Base-by-base conservation (phyloP, 2,113 vertebrate genomes). In the Helogale parvula region DNA sequence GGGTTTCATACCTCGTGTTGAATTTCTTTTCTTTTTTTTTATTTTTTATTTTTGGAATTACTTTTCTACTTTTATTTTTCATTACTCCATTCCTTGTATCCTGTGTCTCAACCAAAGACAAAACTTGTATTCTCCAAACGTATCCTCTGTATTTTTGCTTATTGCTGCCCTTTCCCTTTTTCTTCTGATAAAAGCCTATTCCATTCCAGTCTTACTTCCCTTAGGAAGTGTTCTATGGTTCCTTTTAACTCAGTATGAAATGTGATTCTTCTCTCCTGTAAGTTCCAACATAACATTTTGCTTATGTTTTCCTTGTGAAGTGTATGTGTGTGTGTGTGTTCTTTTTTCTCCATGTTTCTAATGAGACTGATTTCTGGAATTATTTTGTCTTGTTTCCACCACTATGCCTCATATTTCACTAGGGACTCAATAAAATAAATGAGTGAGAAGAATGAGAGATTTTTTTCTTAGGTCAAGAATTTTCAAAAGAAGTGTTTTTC, bases 391-490 rank as follows among this genome's bases (percentile, higher is more conserved):
- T 93, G 14, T 94, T 93, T 5, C 23, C 15, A 68, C 4, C 4
- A 57, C n/a, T 89, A 10, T 90, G 41, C 16, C 31, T 86, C 60
- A 0, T 87, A 38, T 68, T 93, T 90, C 81, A 87, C 74, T 60
- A 86, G n/a, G 11, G 76, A 72, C 19, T 92, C 16, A 94, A 35
- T 69, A 89, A 91, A 91, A 65, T 86, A 65, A 89, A 45, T 68
- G 33, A 92, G 41, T 91, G 57, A 33, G 31, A 90, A 92, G 38
- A 87, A 54, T n/a, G 16, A 77, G n/a, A 52, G 23, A 11, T 17
- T 60, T 57, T 84, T 90, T 93, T 96, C 45, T 77, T 68, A 45
- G 50, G 47, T 87, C 50, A 83, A 33, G 63, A 93, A 57, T 97
- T 97, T 41, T 92, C 74, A 77, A 65, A 14, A 29, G 27, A 65